phyloP scores from a whole-genome alignment of 2,888 invertebrate species.

The Megalurothrips usitatus region DNA sequence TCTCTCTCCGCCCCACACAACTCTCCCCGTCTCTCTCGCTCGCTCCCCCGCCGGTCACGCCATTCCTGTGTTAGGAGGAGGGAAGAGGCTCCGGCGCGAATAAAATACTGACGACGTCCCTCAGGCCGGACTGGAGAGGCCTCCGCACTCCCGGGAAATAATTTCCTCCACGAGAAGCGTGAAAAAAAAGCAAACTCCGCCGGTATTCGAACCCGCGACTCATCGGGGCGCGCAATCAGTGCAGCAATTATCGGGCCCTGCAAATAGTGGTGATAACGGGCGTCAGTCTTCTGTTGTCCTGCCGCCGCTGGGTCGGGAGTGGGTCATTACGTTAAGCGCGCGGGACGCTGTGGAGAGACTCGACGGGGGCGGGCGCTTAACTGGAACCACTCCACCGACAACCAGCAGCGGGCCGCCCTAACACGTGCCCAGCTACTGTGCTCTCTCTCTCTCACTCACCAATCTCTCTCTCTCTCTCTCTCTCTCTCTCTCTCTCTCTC shows the following conservation, averaged over 20 bases:
- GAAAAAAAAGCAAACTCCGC: not conserved
- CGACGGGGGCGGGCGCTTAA: too few relatives aligned
- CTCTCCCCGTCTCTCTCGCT: not conserved
- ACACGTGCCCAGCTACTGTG: too few relatives aligned
- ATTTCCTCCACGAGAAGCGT: not conserved
- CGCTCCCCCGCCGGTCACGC: not conserved
- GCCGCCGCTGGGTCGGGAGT: too few relatives aligned
- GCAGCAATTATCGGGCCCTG: not conserved
- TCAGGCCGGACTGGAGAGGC: not conserved
- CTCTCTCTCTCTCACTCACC: too few relatives aligned
- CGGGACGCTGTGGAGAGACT: too few relatives aligned
- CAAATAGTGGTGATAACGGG: too few relatives aligned
- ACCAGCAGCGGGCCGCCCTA: too few relatives aligned
- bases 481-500: not conserved
- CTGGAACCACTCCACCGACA: too few relatives aligned
- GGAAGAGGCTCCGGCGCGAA: not conserved
- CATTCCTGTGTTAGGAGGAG: not conserved
- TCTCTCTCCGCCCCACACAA: not conserved
- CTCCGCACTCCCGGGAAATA: not conserved
- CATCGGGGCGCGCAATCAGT: too few relatives aligned
- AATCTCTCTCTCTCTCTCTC: too few relatives aligned
- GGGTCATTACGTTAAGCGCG: too few relatives aligned
- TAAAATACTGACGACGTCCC: not conserved
- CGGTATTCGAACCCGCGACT: not conserved
- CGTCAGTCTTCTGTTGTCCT: too few relatives aligned